Evolutionary conservation across 2,888 invertebrate genomes (phyloP).

Genomic region (Phyllotreta striolata): DNA sequence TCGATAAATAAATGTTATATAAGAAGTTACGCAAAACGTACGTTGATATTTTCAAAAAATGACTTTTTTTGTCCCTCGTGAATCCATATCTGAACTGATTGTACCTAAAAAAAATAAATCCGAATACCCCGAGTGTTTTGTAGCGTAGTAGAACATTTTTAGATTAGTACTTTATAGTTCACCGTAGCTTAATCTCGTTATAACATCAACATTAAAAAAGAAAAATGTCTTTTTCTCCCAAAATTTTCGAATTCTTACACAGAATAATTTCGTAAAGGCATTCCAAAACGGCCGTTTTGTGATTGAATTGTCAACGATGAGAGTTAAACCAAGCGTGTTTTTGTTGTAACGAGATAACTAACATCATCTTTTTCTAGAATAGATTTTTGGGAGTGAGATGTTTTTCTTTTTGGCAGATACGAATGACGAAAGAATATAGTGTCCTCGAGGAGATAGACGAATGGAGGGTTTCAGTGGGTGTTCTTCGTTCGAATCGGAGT

Average conservation of each 20-base stretch:
- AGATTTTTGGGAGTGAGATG: slow-evolving; percentile 63
- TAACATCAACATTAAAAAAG: slow-evolving; percentile 62
- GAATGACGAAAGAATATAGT: slow-evolving; percentile 76
- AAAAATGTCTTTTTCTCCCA: slow-evolving; percentile 59
- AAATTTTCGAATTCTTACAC: slow-evolving; percentile 40
- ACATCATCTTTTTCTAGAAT: slow-evolving; percentile 41
- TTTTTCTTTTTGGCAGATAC: slow-evolving; percentile 74
- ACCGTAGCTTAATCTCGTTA: slow-evolving; percentile 70
- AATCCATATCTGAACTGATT: slow-evolving; percentile 25
- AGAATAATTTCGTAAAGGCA: too few relatives aligned
- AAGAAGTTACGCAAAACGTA: too few relatives aligned
- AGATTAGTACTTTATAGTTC: not conserved
- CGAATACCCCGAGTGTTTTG: slow-evolving; percentile 6
- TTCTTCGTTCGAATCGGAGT: slow-evolving; percentile 25
- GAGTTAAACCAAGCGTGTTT: slow-evolving; percentile 45
- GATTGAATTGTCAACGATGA: not conserved
- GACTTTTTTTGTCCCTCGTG: not conserved
- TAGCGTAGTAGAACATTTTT: slow-evolving; percentile 12
- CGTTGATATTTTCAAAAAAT: not conserved
- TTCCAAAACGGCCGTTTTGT: slow-evolving; percentile 22
- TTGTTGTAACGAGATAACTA: slow-evolving; percentile 62
- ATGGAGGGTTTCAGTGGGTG: slow-evolving; percentile 42
- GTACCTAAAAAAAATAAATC: slow-evolving; percentile 9
- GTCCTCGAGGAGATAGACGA: slow-evolving; percentile 38
- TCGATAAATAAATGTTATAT: not conserved